phyloP scores from a whole-genome alignment of 2,113 vertebrate genomes.

The Oreochromis niloticus region DNA sequence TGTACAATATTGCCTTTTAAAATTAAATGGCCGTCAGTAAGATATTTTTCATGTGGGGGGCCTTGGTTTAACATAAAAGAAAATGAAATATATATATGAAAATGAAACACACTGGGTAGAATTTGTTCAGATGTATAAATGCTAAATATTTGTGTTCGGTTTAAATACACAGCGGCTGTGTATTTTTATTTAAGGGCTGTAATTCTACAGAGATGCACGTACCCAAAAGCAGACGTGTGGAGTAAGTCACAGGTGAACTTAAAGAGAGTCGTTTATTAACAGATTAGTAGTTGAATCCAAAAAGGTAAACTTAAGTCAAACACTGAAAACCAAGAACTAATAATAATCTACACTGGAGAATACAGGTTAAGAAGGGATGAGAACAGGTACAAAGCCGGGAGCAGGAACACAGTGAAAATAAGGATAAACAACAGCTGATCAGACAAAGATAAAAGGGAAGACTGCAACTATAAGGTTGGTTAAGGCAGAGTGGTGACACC shows the following conservation, averaged over 20 bases:
- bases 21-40: rapidly evolving
- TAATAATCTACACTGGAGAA: not conserved
- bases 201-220: not conserved
- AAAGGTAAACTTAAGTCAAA: not conserved
- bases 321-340: not conserved
- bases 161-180: not conserved
- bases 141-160: not conserved
- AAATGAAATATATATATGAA: not conserved
- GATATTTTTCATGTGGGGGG: not conserved
- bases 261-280: not conserved
- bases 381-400: not conserved
- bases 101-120: not conserved
- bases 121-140: not conserved
- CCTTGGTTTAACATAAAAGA: not conserved
- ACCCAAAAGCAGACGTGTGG: not conserved
- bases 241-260: not conserved
- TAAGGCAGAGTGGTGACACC: not conserved
- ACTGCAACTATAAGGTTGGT: not conserved
- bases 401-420: not conserved
- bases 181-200: not conserved
- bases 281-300: not conserved
- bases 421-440: not conserved
- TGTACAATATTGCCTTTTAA: not conserved
- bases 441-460: not conserved
- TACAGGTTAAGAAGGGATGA: not conserved